phyloP scores from a whole-genome alignment of 2,797 vertebrate species.

The Propithecus perrieri region DNA sequence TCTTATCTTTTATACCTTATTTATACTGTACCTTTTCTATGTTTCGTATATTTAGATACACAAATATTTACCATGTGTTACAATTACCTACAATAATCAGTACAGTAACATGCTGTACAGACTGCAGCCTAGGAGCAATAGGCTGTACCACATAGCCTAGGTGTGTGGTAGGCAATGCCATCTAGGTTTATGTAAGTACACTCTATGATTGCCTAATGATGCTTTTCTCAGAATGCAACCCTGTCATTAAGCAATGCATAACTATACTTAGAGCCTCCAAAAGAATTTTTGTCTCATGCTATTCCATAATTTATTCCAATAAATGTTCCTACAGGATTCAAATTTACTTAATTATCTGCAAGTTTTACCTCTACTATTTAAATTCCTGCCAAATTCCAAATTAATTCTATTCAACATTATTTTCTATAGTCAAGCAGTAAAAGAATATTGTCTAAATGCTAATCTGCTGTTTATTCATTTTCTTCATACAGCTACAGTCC shows the following conservation, averaged over 20 bases:
- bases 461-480: constrained; percentile 80
- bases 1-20: not conserved
- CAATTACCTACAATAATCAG: not conserved
- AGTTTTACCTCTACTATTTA: constrained; percentile 66
- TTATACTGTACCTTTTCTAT: not conserved
- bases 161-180: too few relatives aligned
- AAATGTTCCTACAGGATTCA: constrained; percentile 63
- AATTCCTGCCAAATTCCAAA: constrained; percentile 78
- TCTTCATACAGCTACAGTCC: constrained; percentile 50
- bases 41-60: not conserved
- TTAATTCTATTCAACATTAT: constrained; percentile 73
- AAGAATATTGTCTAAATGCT: constrained; percentile 79
- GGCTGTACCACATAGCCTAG: not conserved
- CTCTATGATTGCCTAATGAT: not conserved
- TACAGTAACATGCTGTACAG: not conserved
- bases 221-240: not conserved
- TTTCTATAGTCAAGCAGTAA: constrained; percentile 72
- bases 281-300: constrained; percentile 9
- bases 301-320: constrained; percentile 65
- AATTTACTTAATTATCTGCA: constrained; percentile 65
- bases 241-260: not conserved
- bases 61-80: not conserved
- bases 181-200: not conserved
- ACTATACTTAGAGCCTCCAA: not conserved
- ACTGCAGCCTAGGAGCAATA: not conserved